These are phyloP conservation scores for Drosophila kanekoi DNA, from an alignment of 2,888 invertebrate genomes.

Conservation along the genomic window DNA sequence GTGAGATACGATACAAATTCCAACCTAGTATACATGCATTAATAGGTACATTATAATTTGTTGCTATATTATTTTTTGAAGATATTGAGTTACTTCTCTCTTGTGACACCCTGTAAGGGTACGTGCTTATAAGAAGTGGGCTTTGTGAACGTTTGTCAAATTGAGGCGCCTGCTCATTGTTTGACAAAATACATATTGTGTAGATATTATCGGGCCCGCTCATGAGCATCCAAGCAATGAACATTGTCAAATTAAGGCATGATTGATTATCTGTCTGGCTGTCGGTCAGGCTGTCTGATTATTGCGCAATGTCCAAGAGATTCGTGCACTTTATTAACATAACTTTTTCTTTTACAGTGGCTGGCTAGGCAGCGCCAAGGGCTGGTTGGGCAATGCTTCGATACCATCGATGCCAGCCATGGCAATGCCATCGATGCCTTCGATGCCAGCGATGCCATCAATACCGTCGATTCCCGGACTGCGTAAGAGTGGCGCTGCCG, in stretches of 20 bases:
- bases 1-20: too few relatives aligned
- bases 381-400: constrained; percentile 89
- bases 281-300: constrained; percentile 24
- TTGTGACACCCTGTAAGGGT: constrained; percentile 21
- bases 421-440: constrained; percentile 85
- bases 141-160: constrained; percentile 42
- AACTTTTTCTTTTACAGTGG: constrained; percentile 86
- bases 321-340: constrained; percentile 33
- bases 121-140: constrained; percentile 26
- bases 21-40: too few relatives aligned
- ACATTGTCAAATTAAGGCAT: constrained; percentile 59
- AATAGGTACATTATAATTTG: too few relatives aligned
- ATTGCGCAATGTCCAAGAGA: constrained; percentile 11
- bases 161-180: constrained; percentile 50
- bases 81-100: background rate
- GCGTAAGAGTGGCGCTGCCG: constrained; percentile 88
- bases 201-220: constrained; percentile 30
- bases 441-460: constrained; percentile 85
- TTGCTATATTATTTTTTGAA: background rate
- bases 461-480: constrained; percentile 89
- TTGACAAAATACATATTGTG: constrained; percentile 53
- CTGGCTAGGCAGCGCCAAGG: constrained; percentile 94
- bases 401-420: constrained; percentile 85
- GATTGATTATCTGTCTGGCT: constrained; percentile 63
- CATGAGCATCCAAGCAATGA: constrained; percentile 43